Base-by-base conservation (phyloP, 2,113 vertebrate species). In the Tenebrosternarchus preto region DNA sequence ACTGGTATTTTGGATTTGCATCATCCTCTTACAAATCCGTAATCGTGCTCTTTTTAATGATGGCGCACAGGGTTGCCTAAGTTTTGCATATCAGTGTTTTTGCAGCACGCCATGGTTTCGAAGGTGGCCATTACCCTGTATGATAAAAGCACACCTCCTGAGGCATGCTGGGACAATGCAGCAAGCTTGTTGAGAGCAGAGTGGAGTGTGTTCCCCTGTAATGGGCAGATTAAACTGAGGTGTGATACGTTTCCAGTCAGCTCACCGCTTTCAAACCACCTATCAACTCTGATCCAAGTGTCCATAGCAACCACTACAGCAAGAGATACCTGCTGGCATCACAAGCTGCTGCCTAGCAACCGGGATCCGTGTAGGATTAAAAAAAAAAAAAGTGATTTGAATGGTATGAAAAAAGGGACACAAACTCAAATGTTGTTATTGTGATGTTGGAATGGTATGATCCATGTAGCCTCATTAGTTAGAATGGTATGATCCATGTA, bases 281-380 rank as follows among this genome's bases (percentile, higher is more conserved):
- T 59, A 50, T 56, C 53, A 43, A 71, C 63, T 39, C 31, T 69
- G 16, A 6, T 29, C 56, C 25, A 29, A 27, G 73, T 76, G 63
- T 70, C 80, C 73, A 81, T 81, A 69, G 80, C 64, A 81, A 74
- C 71, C 64, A n/a, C 50, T 67, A 76, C 64, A 76, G 29, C 50
- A 39, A 24, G 55, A 61, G 73, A n/a, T 68, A 76, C 25, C 55
- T 76, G 20, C 53, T 43, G 27, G 53, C 39, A 50, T 76, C 25
- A 59, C 61, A 50, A 31, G 22, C 27, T 27, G 53, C 25, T 69
- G 25, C 53, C 20, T 69, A 46, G 22, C 36, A 29, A 59, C 25
- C n/a, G 9, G 33, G 55, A 20, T 50, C 59, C 39, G 46, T 81
- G 53, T 60, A 60, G 16, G 33, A 66, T 15, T 15, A 50, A 50